Evolutionary conservation across 2,888 invertebrate genomes (phyloP).

Genomic region (Cosmia trapezina): DNA sequence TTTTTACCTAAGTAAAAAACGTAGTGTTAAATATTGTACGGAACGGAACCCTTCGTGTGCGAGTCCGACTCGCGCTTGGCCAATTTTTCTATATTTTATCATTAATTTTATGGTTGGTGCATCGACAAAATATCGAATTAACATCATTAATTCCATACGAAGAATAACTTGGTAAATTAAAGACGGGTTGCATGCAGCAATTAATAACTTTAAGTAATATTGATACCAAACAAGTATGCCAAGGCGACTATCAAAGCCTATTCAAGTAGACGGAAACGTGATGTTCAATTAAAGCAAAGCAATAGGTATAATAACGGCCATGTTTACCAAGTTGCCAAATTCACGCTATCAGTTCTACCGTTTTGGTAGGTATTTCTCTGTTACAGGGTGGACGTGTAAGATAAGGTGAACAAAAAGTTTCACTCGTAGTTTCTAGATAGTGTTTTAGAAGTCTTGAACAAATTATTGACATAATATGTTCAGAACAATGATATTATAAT

Average conservation of each 20-base stretch:
- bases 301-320: conserved; percentile 73
- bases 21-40: too few relatives aligned
- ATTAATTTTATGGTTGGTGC: background rate
- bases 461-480: conserved; percentile 8
- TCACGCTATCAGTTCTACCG: conserved; percentile 52
- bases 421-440: conserved; percentile 1
- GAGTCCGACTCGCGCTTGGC: too few relatives aligned
- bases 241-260: conserved; percentile 81
- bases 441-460: background rate
- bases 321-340: conserved; percentile 75
- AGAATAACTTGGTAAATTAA: conserved; percentile 45
- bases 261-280: conserved; percentile 83
- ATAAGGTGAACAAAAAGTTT: conserved; percentile 15
- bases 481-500: too few relatives aligned
- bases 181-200: conserved; percentile 60
- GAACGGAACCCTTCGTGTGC: too few relatives aligned
- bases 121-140: conserved; percentile 23
- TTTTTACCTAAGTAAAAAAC: too few relatives aligned
- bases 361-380: background rate
- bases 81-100: background rate
- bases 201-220: conserved; percentile 75
- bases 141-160: conserved; percentile 14
- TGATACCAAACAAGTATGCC: conserved; percentile 84
- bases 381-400: conserved; percentile 20
- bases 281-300: conserved; percentile 79